These are phyloP conservation scores for Trypoxylus dichotomus DNA, from an alignment of 1,140 invertebrate species.

Conservation along the genomic window DNA sequence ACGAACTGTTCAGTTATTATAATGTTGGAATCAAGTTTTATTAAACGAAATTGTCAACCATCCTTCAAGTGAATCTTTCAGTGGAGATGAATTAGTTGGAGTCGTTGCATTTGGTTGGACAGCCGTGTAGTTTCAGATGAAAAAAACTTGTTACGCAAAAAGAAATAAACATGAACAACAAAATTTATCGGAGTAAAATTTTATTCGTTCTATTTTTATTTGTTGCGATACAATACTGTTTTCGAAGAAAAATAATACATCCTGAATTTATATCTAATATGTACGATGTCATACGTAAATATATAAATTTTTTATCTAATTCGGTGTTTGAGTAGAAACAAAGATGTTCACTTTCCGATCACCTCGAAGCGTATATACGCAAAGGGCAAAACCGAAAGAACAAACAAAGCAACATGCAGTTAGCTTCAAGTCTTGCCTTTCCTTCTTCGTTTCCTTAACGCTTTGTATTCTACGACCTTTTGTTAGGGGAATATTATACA, in stretches of 20 bases:
- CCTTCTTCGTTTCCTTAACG: neutral
- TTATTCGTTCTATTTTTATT: no score
- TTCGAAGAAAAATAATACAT: neutral
- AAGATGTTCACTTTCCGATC: neutral
- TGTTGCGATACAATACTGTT: no score
- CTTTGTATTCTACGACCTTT: neutral
- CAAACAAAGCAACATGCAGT: neutral
- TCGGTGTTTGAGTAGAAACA: neutral
- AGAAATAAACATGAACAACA: no score
- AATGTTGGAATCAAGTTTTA: no score
- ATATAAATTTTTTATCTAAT: neutral
- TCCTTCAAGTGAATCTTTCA: no score
- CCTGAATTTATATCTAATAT: neutral
- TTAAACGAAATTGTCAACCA: no score
- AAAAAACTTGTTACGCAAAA: no score
- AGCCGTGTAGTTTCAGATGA: no score
- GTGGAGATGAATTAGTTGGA: no score
- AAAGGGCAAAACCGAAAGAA: neutral
- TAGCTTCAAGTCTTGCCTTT: neutral
- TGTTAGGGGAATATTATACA: slow-evolving; percentile 3
- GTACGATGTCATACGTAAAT: neutral
- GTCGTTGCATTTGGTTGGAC: no score
- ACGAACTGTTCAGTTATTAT: no score
- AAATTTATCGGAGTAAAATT: no score
- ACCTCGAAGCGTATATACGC: neutral